A percentile compares a stretch with the other conserved stretches of the same genome.
Conservation (phyloP, 2,888 invertebrate genomes). For the Lycocerus yunnanus region DNA sequence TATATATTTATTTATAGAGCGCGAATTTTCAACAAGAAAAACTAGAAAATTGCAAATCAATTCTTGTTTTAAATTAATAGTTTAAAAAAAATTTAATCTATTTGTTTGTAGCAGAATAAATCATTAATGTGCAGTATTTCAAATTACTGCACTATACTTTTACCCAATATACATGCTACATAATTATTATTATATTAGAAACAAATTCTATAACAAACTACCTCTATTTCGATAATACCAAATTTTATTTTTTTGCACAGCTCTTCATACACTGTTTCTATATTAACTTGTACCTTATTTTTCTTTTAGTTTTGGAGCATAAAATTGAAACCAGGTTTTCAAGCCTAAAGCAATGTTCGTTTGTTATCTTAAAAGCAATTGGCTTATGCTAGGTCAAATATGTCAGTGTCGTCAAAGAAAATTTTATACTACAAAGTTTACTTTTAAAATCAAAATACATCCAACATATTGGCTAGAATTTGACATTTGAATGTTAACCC, state of each 20-base stretch:
- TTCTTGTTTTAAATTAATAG: background rate
- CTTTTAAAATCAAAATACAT: background rate
- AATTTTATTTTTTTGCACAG: background rate
- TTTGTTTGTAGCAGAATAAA: background rate
- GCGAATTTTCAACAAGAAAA: background rate
- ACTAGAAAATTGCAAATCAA: background rate
- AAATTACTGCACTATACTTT: background rate
- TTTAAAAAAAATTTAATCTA: background rate
- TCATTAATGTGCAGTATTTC: background rate
- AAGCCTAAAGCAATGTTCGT: background rate
- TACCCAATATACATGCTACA: too few relatives aligned
- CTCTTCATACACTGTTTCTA: background rate
- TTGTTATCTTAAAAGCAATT: background rate
- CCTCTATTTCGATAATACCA: background rate
- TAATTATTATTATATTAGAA: too few relatives aligned
- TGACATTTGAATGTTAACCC: background rate
- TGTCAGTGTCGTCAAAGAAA: background rate
- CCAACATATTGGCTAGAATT: background rate
- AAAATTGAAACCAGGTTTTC: background rate
- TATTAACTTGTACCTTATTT: background rate
- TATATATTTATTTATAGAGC: background rate
- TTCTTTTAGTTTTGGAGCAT: background rate
- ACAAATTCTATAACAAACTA: too few relatives aligned
- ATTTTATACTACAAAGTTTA: background rate
- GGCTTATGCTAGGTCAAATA: background rate